Percentiles rank a stretch among this genome's conserved stretches.
Evolutionary conservation across 2,113 vertebrate species (phyloP).

Genomic region (Nanorana parkeri): DNA sequence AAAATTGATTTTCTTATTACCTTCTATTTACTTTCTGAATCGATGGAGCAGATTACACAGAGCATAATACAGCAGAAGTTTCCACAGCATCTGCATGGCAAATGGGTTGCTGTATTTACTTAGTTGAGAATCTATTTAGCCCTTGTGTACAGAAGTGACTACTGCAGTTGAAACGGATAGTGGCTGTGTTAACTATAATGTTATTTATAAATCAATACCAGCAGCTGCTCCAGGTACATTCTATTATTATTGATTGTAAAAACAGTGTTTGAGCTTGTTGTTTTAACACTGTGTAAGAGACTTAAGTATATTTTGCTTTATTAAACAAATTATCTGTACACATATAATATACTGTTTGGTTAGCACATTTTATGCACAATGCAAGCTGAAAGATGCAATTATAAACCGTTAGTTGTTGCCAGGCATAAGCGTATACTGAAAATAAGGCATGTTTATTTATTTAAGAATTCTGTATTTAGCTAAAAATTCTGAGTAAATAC

Average conservation of each 20-base stretch:
- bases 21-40: slow-evolving; percentile 47
- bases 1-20: slow-evolving; percentile 52
- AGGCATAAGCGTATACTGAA: too few species aligned
- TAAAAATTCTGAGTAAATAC: too few species aligned
- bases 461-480: too few species aligned
- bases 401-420: too few species aligned
- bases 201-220: slow-evolving; percentile 28
- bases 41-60: slow-evolving; percentile 43
- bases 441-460: too few species aligned
- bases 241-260: background rate
- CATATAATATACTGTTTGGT: background rate
- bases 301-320: background rate
- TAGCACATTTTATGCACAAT: background rate
- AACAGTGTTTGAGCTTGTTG: background rate
- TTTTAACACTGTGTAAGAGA: background rate
- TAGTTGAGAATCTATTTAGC: background rate
- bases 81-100: slow-evolving; percentile 45
- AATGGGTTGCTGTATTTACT: slow-evolving; percentile 19
- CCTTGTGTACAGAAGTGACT: slow-evolving; percentile 2
- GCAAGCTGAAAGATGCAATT: too few species aligned
- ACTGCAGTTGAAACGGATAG: slow-evolving; percentile 15
- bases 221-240: slow-evolving; percentile 13
- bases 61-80: slow-evolving; percentile 31
- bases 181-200: slow-evolving; percentile 18
- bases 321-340: background rate